Base-by-base conservation (phyloP, 2,888 invertebrate species). In the Epinotia nisella region DNA sequence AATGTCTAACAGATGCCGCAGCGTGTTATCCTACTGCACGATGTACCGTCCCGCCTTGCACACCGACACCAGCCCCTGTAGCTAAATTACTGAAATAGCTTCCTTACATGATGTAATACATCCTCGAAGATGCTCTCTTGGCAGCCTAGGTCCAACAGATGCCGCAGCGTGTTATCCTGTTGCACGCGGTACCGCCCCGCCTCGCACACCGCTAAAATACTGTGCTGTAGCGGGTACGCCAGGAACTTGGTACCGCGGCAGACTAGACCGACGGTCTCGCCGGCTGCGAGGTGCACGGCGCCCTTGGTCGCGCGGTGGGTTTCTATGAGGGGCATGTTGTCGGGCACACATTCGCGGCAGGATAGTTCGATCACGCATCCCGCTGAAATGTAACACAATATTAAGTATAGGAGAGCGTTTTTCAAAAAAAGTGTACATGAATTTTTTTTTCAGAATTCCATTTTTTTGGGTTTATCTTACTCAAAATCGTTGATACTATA, bases 41-140 rank as follows among this genome's bases (percentile, higher is more conserved):
- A 87, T 84, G 82, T 82, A 89, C 39, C 85, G 83, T 75, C 90
- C 91, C 9, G 77, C 84, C 79, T 87, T 86, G 83, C 94, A 93
- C 45, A 62, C 78, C 15, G 79, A n/a, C n/a, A n/a, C n/a, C n/a
- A n/a, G n/a, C n/a, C n/a, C n/a, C n/a, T n/a, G n/a, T n/a, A n/a
- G n/a, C n/a, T n/a, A n/a, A n/a, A n/a, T n/a, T n/a, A n/a, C 35
- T 35, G 35, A 35, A 35, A n/a, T 7, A 58, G 2, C 15, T 61
- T 13, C 0, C 19, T 53, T 45, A 92, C 92, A 79, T 86, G 74
- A 69, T 94, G 93, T 80, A 88, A 76, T 17, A 92, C 90, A 71
- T 94, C 94, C 79, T 93, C 93, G 74, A 90, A 89, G 64, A 91
- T 80, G 81, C 82, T 86, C 81, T 90, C 88, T 83, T 91, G 92